Conservation (phyloP, 30 jellyfish, hydroid and myxozoan species). For the Hydractinia echinata region DNA sequence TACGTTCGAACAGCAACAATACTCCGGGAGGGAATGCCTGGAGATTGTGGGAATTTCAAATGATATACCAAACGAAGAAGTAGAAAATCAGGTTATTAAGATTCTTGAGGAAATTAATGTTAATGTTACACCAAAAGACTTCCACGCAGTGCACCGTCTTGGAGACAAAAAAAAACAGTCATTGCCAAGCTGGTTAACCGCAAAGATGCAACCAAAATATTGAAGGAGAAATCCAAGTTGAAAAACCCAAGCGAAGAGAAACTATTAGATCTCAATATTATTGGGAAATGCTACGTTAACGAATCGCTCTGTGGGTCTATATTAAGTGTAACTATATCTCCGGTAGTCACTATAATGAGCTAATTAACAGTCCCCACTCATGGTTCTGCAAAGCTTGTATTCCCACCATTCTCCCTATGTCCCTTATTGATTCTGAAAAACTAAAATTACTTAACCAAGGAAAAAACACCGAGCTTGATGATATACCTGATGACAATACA, state of each 20-base stretch:
- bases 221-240: background rate
- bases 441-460: slow-evolving; percentile 3
- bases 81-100: background rate
- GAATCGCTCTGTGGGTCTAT: slow-evolving; percentile 9
- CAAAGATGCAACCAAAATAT: background rate
- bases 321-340: slow-evolving; percentile 6
- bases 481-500: background rate
- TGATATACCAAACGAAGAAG: background rate
- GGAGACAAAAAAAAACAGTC: background rate
- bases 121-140: background rate
- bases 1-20: too few species aligned
- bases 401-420: background rate
- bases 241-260: background rate
- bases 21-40: too few species aligned
- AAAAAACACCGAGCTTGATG: background rate
- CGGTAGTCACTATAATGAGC: background rate
- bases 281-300: background rate
- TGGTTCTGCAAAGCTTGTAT: background rate
- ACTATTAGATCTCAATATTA: background rate
- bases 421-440: background rate
- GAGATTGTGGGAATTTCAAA: too few species aligned
- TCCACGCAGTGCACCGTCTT: background rate
- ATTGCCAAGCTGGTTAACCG: background rate
- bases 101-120: background rate
- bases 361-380: background rate